A percentile compares a stretch with the other conserved stretches of the same genome.
Evolutionary conservation across 1,140 invertebrate species (phyloP).

Genomic region (Trissolcus basalis): DNA sequence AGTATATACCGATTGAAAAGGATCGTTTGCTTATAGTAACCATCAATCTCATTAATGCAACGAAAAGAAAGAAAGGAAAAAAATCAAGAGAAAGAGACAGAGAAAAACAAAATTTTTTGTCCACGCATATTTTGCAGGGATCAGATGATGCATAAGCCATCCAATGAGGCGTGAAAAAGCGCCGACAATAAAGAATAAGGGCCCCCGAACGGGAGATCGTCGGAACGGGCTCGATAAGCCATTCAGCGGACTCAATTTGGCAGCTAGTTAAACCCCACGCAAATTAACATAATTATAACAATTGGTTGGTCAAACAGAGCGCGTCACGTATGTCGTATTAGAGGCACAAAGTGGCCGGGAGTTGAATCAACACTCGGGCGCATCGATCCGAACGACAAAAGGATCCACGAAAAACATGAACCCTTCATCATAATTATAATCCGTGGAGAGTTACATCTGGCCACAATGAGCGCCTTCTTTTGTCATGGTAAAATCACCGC

Average conservation of each 20-base stretch:
- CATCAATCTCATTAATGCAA: neutral
- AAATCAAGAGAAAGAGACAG: neutral
- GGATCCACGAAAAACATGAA: conserved; percentile 40
- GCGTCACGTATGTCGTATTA: conserved; percentile 34
- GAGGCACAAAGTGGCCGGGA: conserved; percentile 39
- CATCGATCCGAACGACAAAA: conserved; percentile 50
- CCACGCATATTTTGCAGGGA: neutral
- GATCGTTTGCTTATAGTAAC: too few species aligned
- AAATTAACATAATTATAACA: conserved; percentile 41
- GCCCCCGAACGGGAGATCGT: neutral
- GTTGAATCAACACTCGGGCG: conserved; percentile 45
- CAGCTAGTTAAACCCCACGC: conserved; percentile 9
- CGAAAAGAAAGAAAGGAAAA: neutral
- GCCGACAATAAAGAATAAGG: neutral
- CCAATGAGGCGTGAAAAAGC: conserved; percentile 1
- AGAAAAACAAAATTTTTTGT: neutral
- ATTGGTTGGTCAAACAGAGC: conserved; percentile 46
- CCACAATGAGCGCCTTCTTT: conserved; percentile 55
- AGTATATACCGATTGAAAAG: too few species aligned
- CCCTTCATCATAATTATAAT: conserved; percentile 44
- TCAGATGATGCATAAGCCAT: neutral
- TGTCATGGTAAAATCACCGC: conserved; percentile 55
- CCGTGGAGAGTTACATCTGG: conserved; percentile 57
- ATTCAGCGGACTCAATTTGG: neutral
- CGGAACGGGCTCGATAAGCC: neutral